Evolutionary conservation across 2,888 invertebrate genomes (phyloP).

Genomic region (Drosophila maculinotata): DNA sequence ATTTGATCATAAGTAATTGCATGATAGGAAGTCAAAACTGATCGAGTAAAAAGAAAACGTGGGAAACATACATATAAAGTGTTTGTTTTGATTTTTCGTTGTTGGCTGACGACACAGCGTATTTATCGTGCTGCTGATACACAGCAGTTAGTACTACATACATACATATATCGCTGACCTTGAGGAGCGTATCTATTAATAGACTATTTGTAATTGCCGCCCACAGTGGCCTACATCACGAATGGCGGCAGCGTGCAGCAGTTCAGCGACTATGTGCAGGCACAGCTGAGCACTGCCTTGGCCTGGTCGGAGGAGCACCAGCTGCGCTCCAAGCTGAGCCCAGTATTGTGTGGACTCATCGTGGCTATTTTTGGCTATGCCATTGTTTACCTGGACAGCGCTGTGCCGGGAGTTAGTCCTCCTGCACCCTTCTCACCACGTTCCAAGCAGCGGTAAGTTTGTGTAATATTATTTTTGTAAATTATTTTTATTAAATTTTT

Average conservation of each 20-base stretch:
- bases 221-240: conserved; percentile 73
- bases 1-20: too few species aligned
- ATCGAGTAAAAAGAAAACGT: not conserved
- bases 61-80: conserved; percentile 1
- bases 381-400: conserved; percentile 88
- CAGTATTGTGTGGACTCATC: conserved; percentile 85
- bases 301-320: conserved; percentile 74
- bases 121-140: conserved; percentile 36
- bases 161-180: conserved; percentile 31
- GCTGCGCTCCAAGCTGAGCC: conserved; percentile 63
- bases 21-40: too few species aligned
- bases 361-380: conserved; percentile 87
- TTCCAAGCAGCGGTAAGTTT: conserved; percentile 85
- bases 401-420: conserved; percentile 87
- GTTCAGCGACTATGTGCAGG: conserved; percentile 64
- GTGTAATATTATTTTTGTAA: not conserved
- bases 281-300: conserved; percentile 60
- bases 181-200: conserved; percentile 40
- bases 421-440: conserved; percentile 87
- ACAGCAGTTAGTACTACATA: conserved; percentile 9
- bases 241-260: conserved; percentile 57
- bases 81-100: conserved; percentile 6
- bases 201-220: conserved; percentile 25
- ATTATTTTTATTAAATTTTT: not conserved
- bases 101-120: conserved; percentile 1